Conservation (phyloP, 1,140 invertebrate species). For the Euwallacea fornicatus region DNA sequence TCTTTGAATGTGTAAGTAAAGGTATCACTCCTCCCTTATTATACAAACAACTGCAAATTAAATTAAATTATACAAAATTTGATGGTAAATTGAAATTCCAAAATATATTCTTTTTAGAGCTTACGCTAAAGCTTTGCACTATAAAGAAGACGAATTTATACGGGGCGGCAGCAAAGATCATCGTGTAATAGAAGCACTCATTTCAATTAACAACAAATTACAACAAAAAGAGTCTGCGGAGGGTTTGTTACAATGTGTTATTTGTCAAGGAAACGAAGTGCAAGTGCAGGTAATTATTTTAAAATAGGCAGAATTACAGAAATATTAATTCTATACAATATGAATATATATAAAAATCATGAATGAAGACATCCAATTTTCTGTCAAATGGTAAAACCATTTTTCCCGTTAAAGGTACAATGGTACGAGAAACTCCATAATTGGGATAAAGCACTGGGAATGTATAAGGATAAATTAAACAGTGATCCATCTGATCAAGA, state of each 20-base stretch:
- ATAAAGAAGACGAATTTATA: slow-evolving; percentile 97
- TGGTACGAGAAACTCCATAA: slow-evolving; percentile 99
- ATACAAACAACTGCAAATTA: too few relatives aligned
- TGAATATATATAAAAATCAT: too few relatives aligned
- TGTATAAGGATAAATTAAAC: slow-evolving; percentile 75
- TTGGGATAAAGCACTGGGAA: slow-evolving; percentile 92
- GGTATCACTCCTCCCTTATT: too few relatives aligned
- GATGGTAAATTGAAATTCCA: too few relatives aligned
- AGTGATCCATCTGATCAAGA: slow-evolving; percentile 68
- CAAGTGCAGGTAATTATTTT: slow-evolving; percentile 67
- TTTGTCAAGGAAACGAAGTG: slow-evolving; percentile 73
- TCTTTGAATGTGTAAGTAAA: too few relatives aligned
- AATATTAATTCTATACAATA: too few relatives aligned
- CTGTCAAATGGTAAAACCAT: neutral
- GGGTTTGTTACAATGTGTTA: slow-evolving; percentile 87
- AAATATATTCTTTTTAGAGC: slow-evolving; percentile 57
- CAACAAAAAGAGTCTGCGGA: slow-evolving; percentile 98
- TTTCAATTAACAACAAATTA: slow-evolving; percentile 98
- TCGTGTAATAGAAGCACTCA: slow-evolving; percentile 88
- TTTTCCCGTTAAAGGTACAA: slow-evolving; percentile 60
- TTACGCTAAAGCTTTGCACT: slow-evolving; percentile 96
- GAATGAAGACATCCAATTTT: neutral
- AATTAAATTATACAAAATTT: neutral
- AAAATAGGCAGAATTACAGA: too few relatives aligned
- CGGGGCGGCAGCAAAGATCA: slow-evolving; percentile 59